Evolutionary conservation across 2,888 invertebrate genomes (phyloP).

Genomic region (Eugnorisma glareosa): DNA sequence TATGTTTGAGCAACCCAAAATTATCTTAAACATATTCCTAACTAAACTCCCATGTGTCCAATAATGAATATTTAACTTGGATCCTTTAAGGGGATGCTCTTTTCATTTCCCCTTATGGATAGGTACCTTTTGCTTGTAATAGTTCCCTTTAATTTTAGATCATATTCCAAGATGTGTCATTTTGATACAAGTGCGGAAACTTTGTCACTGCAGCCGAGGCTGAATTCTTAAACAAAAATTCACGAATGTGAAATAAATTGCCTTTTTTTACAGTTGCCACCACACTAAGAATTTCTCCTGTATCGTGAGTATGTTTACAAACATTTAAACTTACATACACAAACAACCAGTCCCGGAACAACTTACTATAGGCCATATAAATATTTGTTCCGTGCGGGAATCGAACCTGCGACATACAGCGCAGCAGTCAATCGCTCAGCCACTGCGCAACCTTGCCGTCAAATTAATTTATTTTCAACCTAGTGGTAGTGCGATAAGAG

Average conservation of each 20-base stretch:
- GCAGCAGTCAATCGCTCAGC: too few species aligned
- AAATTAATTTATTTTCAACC: too few species aligned
- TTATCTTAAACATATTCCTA: constrained; percentile 56
- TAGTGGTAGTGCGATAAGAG: too few species aligned
- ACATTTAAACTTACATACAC: too few species aligned
- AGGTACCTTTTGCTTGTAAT: background rate
- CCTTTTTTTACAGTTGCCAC: too few species aligned
- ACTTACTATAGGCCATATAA: background rate
- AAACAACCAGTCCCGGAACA: background rate
- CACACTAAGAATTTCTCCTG: background rate
- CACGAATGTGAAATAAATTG: too few species aligned
- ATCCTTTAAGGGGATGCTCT: constrained; percentile 43
- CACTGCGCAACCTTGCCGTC: too few species aligned
- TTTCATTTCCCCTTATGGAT: constrained; percentile 20
- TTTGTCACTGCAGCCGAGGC: too few species aligned
- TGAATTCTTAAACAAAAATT: too few species aligned
- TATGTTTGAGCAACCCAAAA: constrained; percentile 39
- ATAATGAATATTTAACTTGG: constrained; percentile 66
- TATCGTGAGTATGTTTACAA: too few species aligned
- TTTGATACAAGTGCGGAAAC: too few species aligned
- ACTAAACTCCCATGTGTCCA: constrained; percentile 42
- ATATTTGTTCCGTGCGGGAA: background rate
- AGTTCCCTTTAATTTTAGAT: background rate
- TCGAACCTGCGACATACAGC: background rate
- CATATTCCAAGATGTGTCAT: too few species aligned